Percentiles rank a stretch among this genome's conserved stretches.
phyloP scores from a whole-genome alignment of 2,113 vertebrate species.

The Columbina picui region DNA sequence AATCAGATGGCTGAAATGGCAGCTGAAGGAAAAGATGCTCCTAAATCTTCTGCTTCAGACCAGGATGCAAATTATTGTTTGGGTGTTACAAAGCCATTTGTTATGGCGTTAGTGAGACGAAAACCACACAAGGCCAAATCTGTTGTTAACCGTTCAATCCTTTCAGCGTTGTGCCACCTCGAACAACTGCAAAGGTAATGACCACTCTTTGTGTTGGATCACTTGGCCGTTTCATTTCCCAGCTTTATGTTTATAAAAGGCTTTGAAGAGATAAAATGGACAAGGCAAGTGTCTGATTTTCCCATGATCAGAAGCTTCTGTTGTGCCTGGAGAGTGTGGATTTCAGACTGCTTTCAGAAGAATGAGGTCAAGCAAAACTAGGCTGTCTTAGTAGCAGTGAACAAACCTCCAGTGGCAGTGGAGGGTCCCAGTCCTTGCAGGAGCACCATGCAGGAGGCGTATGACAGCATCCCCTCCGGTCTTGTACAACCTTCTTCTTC shows the following conservation, averaged over 20 bases:
- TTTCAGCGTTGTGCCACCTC: background rate
- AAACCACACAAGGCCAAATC: background rate
- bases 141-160: background rate
- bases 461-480: background rate
- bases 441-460: fast-evolving
- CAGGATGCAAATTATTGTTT: background rate
- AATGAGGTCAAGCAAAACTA: background rate
- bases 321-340: fast-evolving
- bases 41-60: background rate
- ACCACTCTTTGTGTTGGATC: background rate
- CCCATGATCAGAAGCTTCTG: fast-evolving
- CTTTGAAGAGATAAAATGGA: background rate
- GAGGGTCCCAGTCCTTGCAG: background rate
- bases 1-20: constrained; percentile 38
- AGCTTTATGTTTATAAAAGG: background rate
- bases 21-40: constrained; percentile 27
- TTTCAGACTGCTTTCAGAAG: background rate
- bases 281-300: background rate
- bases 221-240: background rate
- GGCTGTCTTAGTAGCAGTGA: background rate
- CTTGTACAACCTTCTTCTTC: background rate
- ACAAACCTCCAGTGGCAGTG: background rate
- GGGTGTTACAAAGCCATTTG: background rate
- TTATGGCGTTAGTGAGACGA: background rate
- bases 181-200: background rate